Evolutionary conservation across 2,797 vertebrate genomes (phyloP), one percentile per base, ranked within the genome.

Genomic region (Eutrigla gurnardus): DNA sequence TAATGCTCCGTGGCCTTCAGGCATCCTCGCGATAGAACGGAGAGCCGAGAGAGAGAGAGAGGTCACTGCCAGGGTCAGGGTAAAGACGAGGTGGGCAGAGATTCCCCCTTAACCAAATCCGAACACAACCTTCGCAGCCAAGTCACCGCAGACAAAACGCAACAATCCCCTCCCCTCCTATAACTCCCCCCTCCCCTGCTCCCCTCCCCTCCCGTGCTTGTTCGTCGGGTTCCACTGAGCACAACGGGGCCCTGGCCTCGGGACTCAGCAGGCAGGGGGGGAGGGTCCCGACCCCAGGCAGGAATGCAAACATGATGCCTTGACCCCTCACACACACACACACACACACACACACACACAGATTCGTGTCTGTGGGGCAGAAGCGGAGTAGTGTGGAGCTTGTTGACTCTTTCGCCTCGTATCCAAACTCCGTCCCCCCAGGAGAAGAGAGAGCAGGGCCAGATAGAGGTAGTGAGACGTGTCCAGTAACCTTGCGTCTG

Each of bases 341-440:
- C 47, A 18, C 90, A 54, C 77, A 63, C 47, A 10, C 49, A 12
- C 78, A 64, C 80, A 71, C 88, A 87, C 91, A 90, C 91, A 25
- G 25, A 25, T 25, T 93, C 52, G 91, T 95, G 92, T 95, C 94
- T 94, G 92, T 92, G 93, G 94, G 94, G 94, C 93, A 94, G 89
- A 92, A 91, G 87, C 86, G 81, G 79, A 83, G 83, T 88, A 88
- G 90, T 87, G 85, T 82, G 83, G 85, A 82, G 85, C 83, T 82
- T 82, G 87, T 90, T 92, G 91, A 93, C 93, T 92, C 89, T 90
- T 91, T 89, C 72, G 76, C 89, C 86, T 91, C 75, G 37, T 70
- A 91, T 93, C 91, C 91, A 92, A 92, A 93, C 90, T 91, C 89
- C 5, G 82, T 84, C 85, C 87, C 93, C 92, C 76, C 85, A 89